Evolutionary conservation across 2,797 vertebrate genomes (phyloP).

Genomic region (Nannoperca obscura): DNA sequence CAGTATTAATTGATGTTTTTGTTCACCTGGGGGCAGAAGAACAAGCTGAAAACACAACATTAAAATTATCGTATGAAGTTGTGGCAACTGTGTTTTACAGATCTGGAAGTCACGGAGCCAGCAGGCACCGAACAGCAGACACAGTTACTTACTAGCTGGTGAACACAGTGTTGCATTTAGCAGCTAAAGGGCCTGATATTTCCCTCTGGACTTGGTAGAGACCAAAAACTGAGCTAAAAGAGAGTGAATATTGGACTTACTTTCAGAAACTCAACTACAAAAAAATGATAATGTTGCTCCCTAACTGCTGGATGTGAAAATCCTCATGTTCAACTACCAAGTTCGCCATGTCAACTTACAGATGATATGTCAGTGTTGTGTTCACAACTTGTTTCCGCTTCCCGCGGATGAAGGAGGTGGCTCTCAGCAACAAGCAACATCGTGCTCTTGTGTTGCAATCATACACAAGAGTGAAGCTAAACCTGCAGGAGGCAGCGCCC

Average conservation of each 20-base stretch:
- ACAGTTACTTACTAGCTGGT: not conserved
- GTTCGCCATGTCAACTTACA: not conserved
- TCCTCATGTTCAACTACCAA: not conserved
- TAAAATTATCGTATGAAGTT: too few relatives aligned
- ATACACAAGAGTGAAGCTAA: conserved; percentile 28
- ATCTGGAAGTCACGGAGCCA: too few relatives aligned
- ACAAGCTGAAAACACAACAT: too few relatives aligned
- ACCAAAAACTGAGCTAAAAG: not conserved
- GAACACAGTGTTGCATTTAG: not conserved
- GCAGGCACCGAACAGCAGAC: too few relatives aligned
- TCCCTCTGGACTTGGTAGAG: not conserved
- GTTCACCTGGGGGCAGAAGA: too few relatives aligned
- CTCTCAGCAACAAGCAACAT: conserved; percentile 7
- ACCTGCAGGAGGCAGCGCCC: conserved; percentile 41
- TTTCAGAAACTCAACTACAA: not conserved
- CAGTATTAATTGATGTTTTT: too few relatives aligned
- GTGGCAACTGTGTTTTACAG: too few relatives aligned
- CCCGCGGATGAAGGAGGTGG: not conserved
- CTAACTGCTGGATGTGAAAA: not conserved
- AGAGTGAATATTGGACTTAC: not conserved
- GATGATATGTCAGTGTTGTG: not conserved
- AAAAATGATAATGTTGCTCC: not conserved
- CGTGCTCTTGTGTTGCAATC: conserved; percentile 27
- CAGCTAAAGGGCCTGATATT: not conserved
- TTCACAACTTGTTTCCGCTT: not conserved